phyloP scores from a whole-genome alignment of 2,797 vertebrate species.

The Anas georgica region DNA sequence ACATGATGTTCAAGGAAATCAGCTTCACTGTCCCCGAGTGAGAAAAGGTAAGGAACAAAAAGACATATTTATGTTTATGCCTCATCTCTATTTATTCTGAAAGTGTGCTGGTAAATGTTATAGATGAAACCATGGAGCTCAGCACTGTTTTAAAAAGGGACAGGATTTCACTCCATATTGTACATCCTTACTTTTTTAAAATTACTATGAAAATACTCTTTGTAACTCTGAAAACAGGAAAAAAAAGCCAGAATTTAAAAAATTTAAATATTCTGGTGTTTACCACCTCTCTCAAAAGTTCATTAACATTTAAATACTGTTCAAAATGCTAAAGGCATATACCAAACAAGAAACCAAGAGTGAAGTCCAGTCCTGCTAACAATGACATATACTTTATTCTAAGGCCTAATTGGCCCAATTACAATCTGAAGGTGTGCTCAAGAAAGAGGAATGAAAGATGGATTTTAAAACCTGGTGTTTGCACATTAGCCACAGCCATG shows the following conservation, averaged over 20 bases:
- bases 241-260: not conserved
- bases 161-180: not conserved
- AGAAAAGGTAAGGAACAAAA: conserved; percentile 85
- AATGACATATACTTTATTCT: not conserved
- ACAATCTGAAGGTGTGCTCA: not conserved
- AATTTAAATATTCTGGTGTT: not conserved
- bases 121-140: not conserved
- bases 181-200: not conserved
- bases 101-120: not conserved
- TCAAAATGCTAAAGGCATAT: not conserved
- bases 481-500: not conserved
- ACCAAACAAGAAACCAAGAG: not conserved
- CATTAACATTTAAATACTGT: not conserved
- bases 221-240: not conserved
- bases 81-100: not conserved
- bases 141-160: not conserved
- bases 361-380: not conserved
- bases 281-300: not conserved
- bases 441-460: not conserved
- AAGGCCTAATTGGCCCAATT: not conserved
- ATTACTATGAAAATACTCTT: not conserved
- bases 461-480: not conserved
- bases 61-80: not conserved
- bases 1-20: conserved; percentile 86
- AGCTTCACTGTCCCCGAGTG: conserved; percentile 90